phyloP scores from a whole-genome alignment of 2,797 vertebrate species.

The Gymnothorax javanicus region DNA sequence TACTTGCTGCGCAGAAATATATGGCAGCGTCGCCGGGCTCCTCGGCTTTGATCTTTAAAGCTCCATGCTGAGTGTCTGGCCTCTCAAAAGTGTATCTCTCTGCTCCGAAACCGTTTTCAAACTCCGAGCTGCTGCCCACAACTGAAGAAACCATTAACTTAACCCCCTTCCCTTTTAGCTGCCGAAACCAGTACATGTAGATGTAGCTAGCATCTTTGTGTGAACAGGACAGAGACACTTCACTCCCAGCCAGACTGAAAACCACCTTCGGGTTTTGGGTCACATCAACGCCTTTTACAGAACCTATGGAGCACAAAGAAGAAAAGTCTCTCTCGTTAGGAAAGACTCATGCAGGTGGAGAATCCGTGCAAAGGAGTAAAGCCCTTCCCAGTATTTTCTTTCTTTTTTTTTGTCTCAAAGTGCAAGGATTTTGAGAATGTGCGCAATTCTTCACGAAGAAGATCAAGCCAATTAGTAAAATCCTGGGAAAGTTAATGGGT shows the following conservation, averaged over 20 bases:
- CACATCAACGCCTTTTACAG: constrained; percentile 1
- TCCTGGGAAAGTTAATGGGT: too few relatives aligned
- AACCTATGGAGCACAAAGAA: neutral
- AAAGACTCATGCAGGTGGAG: neutral
- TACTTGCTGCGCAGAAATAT: neutral
- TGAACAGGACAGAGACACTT: neutral
- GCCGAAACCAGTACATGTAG: constrained; percentile 14
- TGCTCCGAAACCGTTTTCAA: neutral
- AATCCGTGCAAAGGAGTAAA: too few relatives aligned
- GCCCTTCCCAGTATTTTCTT: too few relatives aligned
- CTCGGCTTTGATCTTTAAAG: neutral
- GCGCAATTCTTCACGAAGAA: too few relatives aligned
- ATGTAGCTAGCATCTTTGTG: neutral
- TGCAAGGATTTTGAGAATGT: too few relatives aligned
- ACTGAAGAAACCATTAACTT: constrained; percentile 8
- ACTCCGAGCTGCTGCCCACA: neutral
- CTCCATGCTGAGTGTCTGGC: neutral
- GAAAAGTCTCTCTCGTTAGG: neutral
- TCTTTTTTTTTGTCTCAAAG: too few relatives aligned
- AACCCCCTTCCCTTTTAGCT: neutral
- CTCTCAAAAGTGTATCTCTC: constrained; percentile 10
- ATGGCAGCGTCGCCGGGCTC: neutral
- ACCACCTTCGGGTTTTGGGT: neutral
- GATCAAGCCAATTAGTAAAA: too few relatives aligned
- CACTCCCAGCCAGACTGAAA: neutral